A percentile compares a stretch with the other conserved stretches of the same genome.
Conservation (phyloP, 2,797 vertebrate species). For the Valencia hispanica region DNA sequence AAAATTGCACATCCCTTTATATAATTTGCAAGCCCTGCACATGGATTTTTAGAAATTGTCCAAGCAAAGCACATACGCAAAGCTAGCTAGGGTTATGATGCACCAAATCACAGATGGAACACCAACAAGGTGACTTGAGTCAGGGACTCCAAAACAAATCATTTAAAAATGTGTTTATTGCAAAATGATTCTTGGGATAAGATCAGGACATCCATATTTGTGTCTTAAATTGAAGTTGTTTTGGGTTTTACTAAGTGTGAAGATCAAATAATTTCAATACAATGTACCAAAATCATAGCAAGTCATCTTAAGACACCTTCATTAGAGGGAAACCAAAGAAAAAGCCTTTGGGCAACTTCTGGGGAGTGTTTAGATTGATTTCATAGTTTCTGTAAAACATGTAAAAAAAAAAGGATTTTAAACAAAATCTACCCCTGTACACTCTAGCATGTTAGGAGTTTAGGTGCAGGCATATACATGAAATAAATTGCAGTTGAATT, state of each 20-base stretch:
- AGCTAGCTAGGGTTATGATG: not conserved
- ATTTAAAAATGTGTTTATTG: not conserved
- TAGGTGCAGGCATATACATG: not conserved
- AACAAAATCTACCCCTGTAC: not conserved
- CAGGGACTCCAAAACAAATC: not conserved
- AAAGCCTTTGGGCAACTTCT: not conserved
- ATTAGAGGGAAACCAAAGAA: not conserved
- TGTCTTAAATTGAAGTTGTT: not conserved
- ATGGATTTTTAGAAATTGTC: not conserved
- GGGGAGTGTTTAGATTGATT: not conserved
- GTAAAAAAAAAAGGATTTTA: not conserved
- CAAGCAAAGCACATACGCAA: not conserved
- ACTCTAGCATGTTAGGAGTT: not conserved
- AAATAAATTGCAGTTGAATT: not conserved
- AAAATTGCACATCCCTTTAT: not conserved
- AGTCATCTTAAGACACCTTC: not conserved
- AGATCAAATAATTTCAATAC: not conserved
- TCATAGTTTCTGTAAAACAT: not conserved
- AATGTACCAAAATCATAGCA: not conserved
- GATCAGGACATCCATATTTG: not conserved
- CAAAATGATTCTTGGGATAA: not conserved
- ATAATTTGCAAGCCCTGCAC: not conserved
- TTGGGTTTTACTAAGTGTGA: not conserved
- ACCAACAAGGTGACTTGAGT: not conserved
- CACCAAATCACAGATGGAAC: not conserved